These are phyloP conservation scores for Eulemur albifrons DNA, from an alignment of 2,797 vertebrate genomes.

Conservation along the genomic window DNA sequence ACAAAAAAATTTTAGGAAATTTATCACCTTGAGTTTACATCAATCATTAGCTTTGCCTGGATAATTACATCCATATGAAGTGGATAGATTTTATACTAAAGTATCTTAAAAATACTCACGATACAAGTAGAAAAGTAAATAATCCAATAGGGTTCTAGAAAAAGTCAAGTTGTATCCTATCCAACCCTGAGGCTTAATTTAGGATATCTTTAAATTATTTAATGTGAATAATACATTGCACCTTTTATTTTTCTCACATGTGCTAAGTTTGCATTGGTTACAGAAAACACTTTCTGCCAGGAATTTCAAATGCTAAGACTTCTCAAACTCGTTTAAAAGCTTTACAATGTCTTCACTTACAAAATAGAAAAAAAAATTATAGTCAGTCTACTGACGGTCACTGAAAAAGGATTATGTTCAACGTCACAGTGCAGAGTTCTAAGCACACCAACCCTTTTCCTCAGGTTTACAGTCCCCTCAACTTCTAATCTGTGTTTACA, in stretches of 20 bases:
- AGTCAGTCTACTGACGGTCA: not conserved
- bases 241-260: not conserved
- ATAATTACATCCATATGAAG: constrained; percentile 65
- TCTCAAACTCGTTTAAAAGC: not conserved
- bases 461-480: not conserved
- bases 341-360: not conserved
- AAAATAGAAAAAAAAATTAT: not conserved
- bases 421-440: not conserved
- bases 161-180: not conserved
- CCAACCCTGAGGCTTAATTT: not conserved
- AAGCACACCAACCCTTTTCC: not conserved
- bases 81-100: constrained; percentile 65
- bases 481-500: not conserved
- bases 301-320: not conserved
- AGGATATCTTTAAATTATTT: constrained; percentile 11
- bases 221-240: not conserved
- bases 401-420: not conserved
- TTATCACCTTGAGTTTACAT: constrained; percentile 57
- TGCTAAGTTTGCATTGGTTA: not conserved
- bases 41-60: constrained; percentile 61
- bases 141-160: not conserved
- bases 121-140: not conserved
- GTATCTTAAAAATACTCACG: constrained; percentile 52
- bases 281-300: not conserved
- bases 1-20: constrained; percentile 69